Base-by-base conservation (phyloP, 2,888 invertebrate genomes). In the Amblyjoppa fuscipennis region DNA sequence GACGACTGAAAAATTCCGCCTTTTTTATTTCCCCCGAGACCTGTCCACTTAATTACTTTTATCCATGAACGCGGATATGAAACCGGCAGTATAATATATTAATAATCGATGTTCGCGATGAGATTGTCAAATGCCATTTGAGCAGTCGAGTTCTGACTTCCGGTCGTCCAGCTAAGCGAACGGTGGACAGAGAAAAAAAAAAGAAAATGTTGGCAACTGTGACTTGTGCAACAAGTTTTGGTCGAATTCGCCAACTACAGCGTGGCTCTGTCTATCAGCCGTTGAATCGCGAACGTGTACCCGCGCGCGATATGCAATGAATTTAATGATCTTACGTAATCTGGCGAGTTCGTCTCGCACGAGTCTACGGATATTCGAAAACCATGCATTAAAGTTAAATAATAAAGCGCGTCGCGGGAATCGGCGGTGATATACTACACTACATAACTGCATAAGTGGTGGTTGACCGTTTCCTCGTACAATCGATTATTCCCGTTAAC, bases 241-340 rank as follows among this genome's bases (percentile, higher is more conserved):
- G 69, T 79, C 79, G 75, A 85, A 78, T 84, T 81, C 81, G 69
- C 84, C 45, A 84, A 78, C 74, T 66, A 49, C 69, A 16, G 41
- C 31, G n/a, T 31, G 20, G 31, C 41, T 45, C 41, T 41, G 20
- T 38, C 49, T 51, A 45, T 56, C 71, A 16, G 31, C 25, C 31
- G 59, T 16, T 38, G 20, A n/a, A 73, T 56, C 68, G n/a, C 38
- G 66, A 41, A 56, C 11, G 0, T n/a, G 13, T 28, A 61, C 66
- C 49, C 59, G 75, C 41, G 49, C 76, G 28, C 61, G 38, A 34
- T 78, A 59, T 68, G 38, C 75, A 70, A 85, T 85, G 66, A 79
- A 45, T 81, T 76, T 79, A 71, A 85, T 82, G 69, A 51, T 71
- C 16, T 85, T 85, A 82, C 71, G 76, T 76, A 85, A 85, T 75